Conservation (phyloP, 2,113 vertebrate species). For the Rhea americana region DNA sequence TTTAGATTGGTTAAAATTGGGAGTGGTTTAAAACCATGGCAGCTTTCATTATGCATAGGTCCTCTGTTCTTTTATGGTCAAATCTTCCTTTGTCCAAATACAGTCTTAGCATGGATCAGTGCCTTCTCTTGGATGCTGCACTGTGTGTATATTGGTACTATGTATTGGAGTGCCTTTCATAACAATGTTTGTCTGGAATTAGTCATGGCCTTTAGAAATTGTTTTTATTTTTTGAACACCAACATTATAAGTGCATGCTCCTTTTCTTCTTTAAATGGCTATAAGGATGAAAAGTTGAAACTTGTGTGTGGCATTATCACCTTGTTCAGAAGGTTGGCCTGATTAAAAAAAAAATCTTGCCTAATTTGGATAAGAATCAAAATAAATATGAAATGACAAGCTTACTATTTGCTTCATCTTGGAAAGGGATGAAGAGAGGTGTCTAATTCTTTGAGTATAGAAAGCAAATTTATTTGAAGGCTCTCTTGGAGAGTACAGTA, state of each 20-base stretch:
- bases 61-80: neutral
- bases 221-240: neutral
- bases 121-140: neutral
- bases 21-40: neutral
- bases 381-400: slow-evolving; percentile 6
- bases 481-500: neutral
- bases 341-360: neutral
- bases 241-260: neutral
- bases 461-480: neutral
- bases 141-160: neutral
- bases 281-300: neutral
- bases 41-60: neutral
- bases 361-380: slow-evolving; percentile 23
- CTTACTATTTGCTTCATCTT: neutral
- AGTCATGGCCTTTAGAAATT: slow-evolving; percentile 3
- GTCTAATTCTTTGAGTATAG: neutral
- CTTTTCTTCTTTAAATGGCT: slow-evolving; percentile 18
- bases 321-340: slow-evolving; percentile 10
- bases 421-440: neutral
- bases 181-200: neutral
- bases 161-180: neutral
- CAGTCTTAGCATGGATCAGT: neutral
- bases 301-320: neutral
- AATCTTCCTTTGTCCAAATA: neutral
- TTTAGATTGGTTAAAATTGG: neutral